Evolutionary conservation across 2,888 invertebrate species (phyloP), one percentile per base, ranked within the genome.

Genomic region (Plemyria rubiginata): DNA sequence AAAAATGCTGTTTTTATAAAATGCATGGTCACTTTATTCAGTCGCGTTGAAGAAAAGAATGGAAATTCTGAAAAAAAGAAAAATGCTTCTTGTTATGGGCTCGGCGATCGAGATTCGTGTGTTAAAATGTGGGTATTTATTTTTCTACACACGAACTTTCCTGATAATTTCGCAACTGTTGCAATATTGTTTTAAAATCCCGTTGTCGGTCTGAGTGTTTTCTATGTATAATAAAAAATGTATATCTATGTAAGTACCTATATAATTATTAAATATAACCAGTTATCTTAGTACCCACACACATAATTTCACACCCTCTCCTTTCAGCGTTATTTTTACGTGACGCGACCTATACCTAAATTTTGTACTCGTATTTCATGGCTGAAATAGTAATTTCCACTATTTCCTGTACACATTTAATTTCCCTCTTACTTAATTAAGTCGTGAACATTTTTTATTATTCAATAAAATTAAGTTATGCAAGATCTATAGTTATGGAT

Each of bases 31-130:
- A 74, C 76, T 70, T 60, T 63, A 73, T 16, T 49, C 50, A 49
- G 67, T 66, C 13, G 72, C 76, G 72, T 71, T 72, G 73, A 72
- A 71, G 74, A 75, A 80, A 81, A 79, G 70, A 78, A 79, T 77
- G 75, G 76, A 77, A 84, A 80, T 80, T 75, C 78, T 82, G 78
- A 85, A 84, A 86, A 86, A 86, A 81, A 76, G 78, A 84, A 86
- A 86, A 86, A 81, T 77, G 78, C 77, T 11, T 38, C 36, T 38
- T 38, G 45, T 76, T 77, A 80, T 85, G 76, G 85, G 83, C 85
- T 83, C n/a, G 28, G 22, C 29, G 41, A 38, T 29, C 28, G 29
- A 22, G 45, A 36, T 58, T 54, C 54, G 38, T 62, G 38, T 15
- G 5, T 29, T 45, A 3, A 38, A 38, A 38, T 9, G 11, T 38